Percentiles rank a stretch among this genome's conserved stretches.
These are phyloP conservation scores for Tympanoctomys barrerae DNA, from an alignment of 2,797 vertebrate species.

Conservation along the genomic window DNA sequence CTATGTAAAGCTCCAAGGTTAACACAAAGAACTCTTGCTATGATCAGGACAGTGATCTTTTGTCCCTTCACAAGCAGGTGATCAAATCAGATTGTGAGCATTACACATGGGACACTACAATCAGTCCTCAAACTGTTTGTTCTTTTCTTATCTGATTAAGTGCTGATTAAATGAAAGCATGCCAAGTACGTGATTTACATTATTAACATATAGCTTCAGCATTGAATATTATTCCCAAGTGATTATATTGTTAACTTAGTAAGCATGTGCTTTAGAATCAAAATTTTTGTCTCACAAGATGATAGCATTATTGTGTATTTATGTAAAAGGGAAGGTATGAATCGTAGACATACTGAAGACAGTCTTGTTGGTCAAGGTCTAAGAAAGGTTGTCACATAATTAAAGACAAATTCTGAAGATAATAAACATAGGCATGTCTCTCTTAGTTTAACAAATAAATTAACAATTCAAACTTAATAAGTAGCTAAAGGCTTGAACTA, in stretches of 20 bases:
- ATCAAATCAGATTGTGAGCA: background rate
- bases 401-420: background rate
- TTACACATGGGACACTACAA: background rate
- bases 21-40: background rate
- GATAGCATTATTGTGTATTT: background rate
- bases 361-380: background rate
- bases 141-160: background rate
- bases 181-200: background rate
- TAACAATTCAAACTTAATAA: background rate
- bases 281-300: background rate
- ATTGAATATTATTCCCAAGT: background rate
- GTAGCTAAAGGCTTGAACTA: background rate
- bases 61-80: background rate
- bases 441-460: slow-evolving; percentile 22
- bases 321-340: background rate
- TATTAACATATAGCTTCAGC: background rate
- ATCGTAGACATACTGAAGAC: background rate
- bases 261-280: slow-evolving; percentile 7
- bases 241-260: background rate
- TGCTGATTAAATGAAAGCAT: background rate
- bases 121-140: background rate
- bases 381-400: background rate
- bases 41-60: background rate
- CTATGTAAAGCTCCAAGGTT: background rate
- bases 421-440: background rate